These are phyloP conservation scores for Eueremaeus valkanovi DNA, from an alignment of 2,888 invertebrate species.

Conservation along the genomic window DNA sequence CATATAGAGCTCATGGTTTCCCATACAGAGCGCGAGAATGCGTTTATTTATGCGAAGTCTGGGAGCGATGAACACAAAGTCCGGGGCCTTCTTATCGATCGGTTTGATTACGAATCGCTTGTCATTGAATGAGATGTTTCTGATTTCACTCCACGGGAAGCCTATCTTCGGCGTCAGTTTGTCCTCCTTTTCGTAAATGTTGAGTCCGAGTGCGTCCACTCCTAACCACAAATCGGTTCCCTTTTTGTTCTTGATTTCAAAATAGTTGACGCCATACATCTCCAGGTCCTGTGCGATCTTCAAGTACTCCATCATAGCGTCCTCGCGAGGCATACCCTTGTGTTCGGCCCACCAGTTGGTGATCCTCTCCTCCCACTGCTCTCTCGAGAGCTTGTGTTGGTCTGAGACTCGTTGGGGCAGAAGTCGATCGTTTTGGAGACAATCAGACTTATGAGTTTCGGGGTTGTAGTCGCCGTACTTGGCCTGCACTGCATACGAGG, in stretches of 20 bases:
- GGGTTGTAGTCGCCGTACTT: slow-evolving; percentile 95
- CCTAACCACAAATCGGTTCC: slow-evolving; percentile 91
- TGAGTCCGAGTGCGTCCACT: slow-evolving; percentile 86
- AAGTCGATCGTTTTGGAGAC: slow-evolving; percentile 75
- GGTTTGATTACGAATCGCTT: slow-evolving; percentile 96
- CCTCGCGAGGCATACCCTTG: slow-evolving; percentile 91
- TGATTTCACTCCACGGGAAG: slow-evolving; percentile 98
- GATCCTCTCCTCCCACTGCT: slow-evolving; percentile 99
- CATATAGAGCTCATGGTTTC: slow-evolving; percentile 97
- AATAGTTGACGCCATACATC: slow-evolving; percentile 97
- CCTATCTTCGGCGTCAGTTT: slow-evolving; percentile 91
- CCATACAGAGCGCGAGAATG: slow-evolving; percentile 86
- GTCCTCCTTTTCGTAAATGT: slow-evolving; percentile 91
- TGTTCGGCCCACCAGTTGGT: slow-evolving; percentile 85
- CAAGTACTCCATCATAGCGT: slow-evolving; percentile 97
- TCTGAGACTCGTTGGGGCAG: slow-evolving; percentile 93
- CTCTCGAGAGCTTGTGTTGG: slow-evolving; percentile 98
- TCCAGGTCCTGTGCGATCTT: slow-evolving; percentile 97
- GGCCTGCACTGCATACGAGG: slow-evolving; percentile 78
- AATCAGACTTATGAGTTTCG: slow-evolving; percentile 79
- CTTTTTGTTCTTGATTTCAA: slow-evolving; percentile 91
- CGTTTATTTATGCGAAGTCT: slow-evolving; percentile 91
- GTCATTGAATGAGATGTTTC: slow-evolving; percentile 95
- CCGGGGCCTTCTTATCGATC: slow-evolving; percentile 84
- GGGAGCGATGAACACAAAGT: slow-evolving; percentile 92